These are phyloP conservation scores for Glossosoma conforme DNA, from an alignment of 1,140 invertebrate genomes.

Conservation along the genomic window DNA sequence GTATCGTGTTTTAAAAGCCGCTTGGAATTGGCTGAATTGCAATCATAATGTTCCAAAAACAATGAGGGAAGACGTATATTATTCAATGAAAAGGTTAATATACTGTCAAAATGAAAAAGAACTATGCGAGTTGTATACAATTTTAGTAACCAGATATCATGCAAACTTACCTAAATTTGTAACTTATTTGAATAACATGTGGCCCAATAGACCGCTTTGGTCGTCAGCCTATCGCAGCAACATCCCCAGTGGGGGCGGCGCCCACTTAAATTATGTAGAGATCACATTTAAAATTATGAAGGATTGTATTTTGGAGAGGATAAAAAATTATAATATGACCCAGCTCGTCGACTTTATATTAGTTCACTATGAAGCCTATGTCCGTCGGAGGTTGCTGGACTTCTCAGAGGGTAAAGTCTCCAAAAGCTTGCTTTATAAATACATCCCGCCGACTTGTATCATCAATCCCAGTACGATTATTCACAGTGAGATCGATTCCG, in stretches of 20 bases:
- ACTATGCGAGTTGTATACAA: slow-evolving; percentile 15
- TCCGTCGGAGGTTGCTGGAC: slow-evolving; percentile 16
- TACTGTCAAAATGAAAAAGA: slow-evolving; percentile 25
- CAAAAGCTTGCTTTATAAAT: slow-evolving; percentile 26
- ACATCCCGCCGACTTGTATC: slow-evolving; percentile 24
- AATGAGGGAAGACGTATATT: slow-evolving; percentile 25
- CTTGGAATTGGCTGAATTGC: slow-evolving; percentile 24
- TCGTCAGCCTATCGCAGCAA: slow-evolving; percentile 25
- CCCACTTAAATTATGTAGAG: slow-evolving; percentile 20
- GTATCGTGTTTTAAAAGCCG: slow-evolving; percentile 16
- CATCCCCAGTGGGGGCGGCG: slow-evolving; percentile 11
- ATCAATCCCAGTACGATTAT: slow-evolving; percentile 27
- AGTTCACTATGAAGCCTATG: slow-evolving; percentile 25
- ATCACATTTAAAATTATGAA: slow-evolving; percentile 28
- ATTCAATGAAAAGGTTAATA: slow-evolving; percentile 19
- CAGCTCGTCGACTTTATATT: slow-evolving; percentile 26
- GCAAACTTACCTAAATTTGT: slow-evolving; percentile 21
- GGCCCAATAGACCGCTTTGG: slow-evolving; percentile 23
- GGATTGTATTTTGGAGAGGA: slow-evolving; percentile 22
- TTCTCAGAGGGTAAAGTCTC: slow-evolving; percentile 20
- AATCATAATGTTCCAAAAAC: slow-evolving; percentile 24
- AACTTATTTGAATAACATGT: slow-evolving; percentile 24
- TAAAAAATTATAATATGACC: slow-evolving; percentile 20
- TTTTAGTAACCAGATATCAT: slow-evolving; percentile 18
- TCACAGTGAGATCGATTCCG: slow-evolving; percentile 16